Conservation (phyloP, 2,888 invertebrate species). For the Hemistola chrysoprasaria region DNA sequence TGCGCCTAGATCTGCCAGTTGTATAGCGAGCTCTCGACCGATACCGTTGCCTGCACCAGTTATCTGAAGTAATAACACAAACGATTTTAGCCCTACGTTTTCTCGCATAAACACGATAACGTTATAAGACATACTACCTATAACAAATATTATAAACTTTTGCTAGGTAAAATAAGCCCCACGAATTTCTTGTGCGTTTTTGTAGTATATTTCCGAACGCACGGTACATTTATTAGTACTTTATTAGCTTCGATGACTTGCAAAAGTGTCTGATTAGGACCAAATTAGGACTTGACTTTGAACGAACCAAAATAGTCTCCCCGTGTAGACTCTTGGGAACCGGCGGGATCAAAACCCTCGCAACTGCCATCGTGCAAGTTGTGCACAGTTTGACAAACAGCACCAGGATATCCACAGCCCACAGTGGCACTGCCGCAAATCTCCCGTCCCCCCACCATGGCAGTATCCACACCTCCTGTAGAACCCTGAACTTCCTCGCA, state of each 20-base stretch:
- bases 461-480: slow-evolving; percentile 70
- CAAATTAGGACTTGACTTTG: too few relatives aligned
- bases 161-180: too few relatives aligned
- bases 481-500: slow-evolving; percentile 63
- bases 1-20: slow-evolving; percentile 71
- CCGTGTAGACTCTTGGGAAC: slow-evolving; percentile 68
- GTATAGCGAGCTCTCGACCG: slow-evolving; percentile 70
- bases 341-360: slow-evolving; percentile 59
- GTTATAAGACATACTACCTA: too few relatives aligned
- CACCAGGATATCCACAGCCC: slow-evolving; percentile 63
- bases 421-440: slow-evolving; percentile 57
- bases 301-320: slow-evolving; percentile 65
- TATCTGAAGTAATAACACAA: slow-evolving; percentile 42
- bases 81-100: too few relatives aligned
- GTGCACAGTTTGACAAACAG: slow-evolving; percentile 63
- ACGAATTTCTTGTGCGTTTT: too few relatives aligned
- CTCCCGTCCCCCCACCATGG: slow-evolving; percentile 73
- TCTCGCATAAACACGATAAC: too few relatives aligned
- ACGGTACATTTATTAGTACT: too few relatives aligned
- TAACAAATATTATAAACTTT: too few relatives aligned
- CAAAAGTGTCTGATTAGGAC: too few relatives aligned
- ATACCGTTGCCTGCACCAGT: slow-evolving; percentile 70
- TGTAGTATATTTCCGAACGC: too few relatives aligned
- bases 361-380: slow-evolving; percentile 53
- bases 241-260: too few relatives aligned